Base-by-base conservation (phyloP, 2,888 invertebrate species). In the Punctoribates punctum region DNA sequence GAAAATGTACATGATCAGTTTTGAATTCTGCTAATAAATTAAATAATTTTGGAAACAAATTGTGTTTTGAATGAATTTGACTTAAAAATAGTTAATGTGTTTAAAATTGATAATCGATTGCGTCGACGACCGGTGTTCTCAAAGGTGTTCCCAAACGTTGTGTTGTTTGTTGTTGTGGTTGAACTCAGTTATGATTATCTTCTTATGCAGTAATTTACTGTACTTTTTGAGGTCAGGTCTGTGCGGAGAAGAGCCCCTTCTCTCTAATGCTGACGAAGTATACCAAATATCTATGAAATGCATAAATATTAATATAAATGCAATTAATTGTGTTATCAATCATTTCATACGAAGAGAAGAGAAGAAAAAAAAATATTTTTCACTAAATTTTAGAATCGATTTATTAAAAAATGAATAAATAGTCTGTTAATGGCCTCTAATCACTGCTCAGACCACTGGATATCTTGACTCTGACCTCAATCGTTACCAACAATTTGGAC, bases 321-420 rank as follows among this genome's bases (percentile, higher is more conserved):
- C 60, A 60, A 60, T 60, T 60, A 60, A 60, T 60, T 27, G 27
- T 57, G 27, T 60, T 60, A 60, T 60, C 60, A 60, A 60, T 60
- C 60, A 60, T 60, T 15, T 29, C 2, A 51, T n/a, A 6, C 5
- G 20, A 20, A 20, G 51, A 51, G n/a, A 17, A 48, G 51, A 51
- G n/a, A n/a, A n/a, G n/a, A 51, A 51, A 51, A 20, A 25, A 25
- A 11, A 23, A 51, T 51, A 20, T 20, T 51, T 23, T 57, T 57
- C 5, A 57, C 57, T 23, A 57, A 57, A 51, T 5, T n/a, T 51
- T 25, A 17, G n/a, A 25, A 25, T 57, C 23, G 57, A 42, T 42
- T 57, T 57, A 57, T 57, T 57, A 25, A 57, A 57, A 57, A 57
- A 25, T 25, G 57, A 57, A 57, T 57, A 57, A 57, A 57, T 25